Base-by-base conservation (phyloP, 2,888 invertebrate genomes). In the Drosophila quasianomalipes region DNA sequence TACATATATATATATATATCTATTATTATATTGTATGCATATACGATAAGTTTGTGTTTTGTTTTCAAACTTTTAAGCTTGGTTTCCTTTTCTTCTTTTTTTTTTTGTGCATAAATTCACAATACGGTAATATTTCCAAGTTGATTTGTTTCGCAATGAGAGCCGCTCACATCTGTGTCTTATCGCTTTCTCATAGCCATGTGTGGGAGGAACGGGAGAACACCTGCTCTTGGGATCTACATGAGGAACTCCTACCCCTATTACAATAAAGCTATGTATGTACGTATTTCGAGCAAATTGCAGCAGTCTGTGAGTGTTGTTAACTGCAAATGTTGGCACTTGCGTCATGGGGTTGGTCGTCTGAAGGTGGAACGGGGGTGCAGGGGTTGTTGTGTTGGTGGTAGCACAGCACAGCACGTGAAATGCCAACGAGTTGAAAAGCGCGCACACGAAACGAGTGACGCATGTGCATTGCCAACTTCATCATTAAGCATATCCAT, bases 351-450 rank as follows among this genome's bases (percentile, higher is more conserved):
- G 73, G 69, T 76, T 74, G 63, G 51, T 66, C 30, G 12, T 22
- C 33, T 44, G 60, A 41, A 47, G 47, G 26, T 57, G 68, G 4
- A 47, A 16, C 14, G 4, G 41, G 28, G 44, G 33, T 39, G 28
- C n/a, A 30, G 7, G 22, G 44, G 44, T 6, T 41, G 53, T 12
- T 55, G 55, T 55, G 55, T 44, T 54, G 39, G 33, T 33, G 41
- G 30, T 54, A n/a, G 44, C n/a, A 44, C 6, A 49, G 60, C 55
- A 63, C 44, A 49, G 60, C 55, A 63, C 44, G 19, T 39, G 54
- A 76, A 84, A 85, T 85, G 83, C 85, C 88, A 74, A 74, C 76
- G 83, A 78, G 81, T 74, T 82, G 85, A 70, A 85, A 85, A 81
- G 61, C 79, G 61, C 79, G 54, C 49, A 76, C 47, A 51, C 14